Evolutionary conservation across 2,888 invertebrate species (phyloP), one percentile per base, ranked within the genome.

Genomic region (Tenthredo mesomela): DNA sequence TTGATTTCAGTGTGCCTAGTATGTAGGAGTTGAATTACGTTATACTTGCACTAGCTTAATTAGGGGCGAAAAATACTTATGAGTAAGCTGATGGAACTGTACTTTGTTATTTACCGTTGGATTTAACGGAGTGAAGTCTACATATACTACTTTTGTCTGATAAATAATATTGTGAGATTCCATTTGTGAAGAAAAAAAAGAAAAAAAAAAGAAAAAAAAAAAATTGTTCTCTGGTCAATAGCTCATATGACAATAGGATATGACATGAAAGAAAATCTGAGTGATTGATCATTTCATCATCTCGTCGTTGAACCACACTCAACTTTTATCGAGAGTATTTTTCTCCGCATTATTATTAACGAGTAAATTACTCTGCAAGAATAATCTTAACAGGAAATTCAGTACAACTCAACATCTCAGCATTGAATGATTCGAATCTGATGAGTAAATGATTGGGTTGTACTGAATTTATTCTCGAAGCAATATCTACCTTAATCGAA

Each of bases 1-100:
- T 80, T 18, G 80, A 80, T 61, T 80, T 80, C 61, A 80, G 58
- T 40, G 15, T 37, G 80, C 29, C 33, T 77, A 40, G 3, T 29
- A 29, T 2, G 67, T 67, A 50, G 50, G 29, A 50, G 77, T 50
- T 9, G 50, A 18, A 33, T 77, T 77, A 50, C 77, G 21, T 21
- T 29, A n/a, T 21, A n/a, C 67, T 10, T 54, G 15, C 15, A 1
- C 54, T 50, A 33, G 40, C 33, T 12, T 25, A 18, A 54, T 43
- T 21, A 54, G 50, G 77, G 77, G 77, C 54, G 50, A n/a, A 77
- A 77, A 54, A 18, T 77, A 77, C 18, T 54, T 54, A 21, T 12
- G 40, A 43, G 21, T 43, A 43, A 73, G 43, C 21, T 21, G n/a
- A 21, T 12, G n/a, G 10, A 73, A 73, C 71, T 73, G 71, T 43